Evolutionary conservation across 64 coral and sea anemone genomes (phyloP), one percentile per base, ranked within the genome.

Genomic region (Exaiptasia diaphana): DNA sequence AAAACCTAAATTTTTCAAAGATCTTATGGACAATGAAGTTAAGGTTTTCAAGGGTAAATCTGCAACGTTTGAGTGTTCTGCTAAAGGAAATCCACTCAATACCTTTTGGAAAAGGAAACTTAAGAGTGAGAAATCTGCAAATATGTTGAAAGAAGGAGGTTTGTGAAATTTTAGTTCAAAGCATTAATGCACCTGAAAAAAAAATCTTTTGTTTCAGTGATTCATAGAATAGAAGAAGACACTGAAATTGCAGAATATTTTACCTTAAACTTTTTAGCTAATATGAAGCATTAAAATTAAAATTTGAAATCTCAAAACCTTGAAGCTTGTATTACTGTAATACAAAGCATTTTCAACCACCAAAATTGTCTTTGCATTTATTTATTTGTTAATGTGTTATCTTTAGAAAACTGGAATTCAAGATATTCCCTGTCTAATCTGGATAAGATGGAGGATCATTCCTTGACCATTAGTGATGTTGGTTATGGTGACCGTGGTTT

Each of bases 401-500:
- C 17, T 25, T 14, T 45, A 73, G 38, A 38, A 15, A 35, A 35
- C 31, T 24, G 36, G 26, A 15, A 13, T 17, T 41, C 41, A 33
- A 18, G 36, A 13, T 41, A 12, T 49, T 0, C 4, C 11, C 14
- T 43, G 23, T 11, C 20, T 12, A 73, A 45, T 43, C 17, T 26
- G 69, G 69, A 42, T 29, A 73, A 42, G 23, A 28, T 65, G 11
- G 21, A 49, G 15, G 69, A 10, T 25, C 44, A 45, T 31, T n/a
- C 69, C 3, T 68, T 93, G 32, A 38, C 24, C 3, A 74, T 93
- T 18, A 39, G 0, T 18, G 33, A 86, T 14, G 43, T 93, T 25
- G 60, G 87, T 26, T 93, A 93, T 33, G 28, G 68, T 17, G 75
- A 93, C 24, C 90, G 90, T 32, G 90, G 90, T 3, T 65, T 10